These are phyloP conservation scores for Isurus oxyrinchus DNA, from an alignment of 2,113 vertebrate genomes.

Conservation along the genomic window DNA sequence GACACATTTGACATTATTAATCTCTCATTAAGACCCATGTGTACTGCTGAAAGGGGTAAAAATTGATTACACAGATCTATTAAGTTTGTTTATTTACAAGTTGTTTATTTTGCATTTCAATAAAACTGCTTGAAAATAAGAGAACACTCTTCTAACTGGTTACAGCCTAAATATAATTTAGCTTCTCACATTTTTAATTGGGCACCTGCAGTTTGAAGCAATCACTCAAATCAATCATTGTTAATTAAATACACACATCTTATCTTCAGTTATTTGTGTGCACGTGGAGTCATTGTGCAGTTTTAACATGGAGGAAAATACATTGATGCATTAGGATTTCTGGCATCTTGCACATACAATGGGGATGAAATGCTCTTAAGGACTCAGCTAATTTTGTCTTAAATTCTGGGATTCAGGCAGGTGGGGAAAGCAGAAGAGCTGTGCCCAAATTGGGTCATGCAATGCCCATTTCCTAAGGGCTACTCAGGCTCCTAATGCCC, in stretches of 20 bases:
- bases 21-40: neutral
- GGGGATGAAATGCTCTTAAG: neutral
- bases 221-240: conserved; percentile 1
- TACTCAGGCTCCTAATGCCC: neutral
- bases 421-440: neutral
- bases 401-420: neutral
- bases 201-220: neutral
- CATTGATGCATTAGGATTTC: neutral
- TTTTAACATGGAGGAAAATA: neutral
- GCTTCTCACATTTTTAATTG: neutral
- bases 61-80: neutral
- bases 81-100: neutral
- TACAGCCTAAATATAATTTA: neutral
- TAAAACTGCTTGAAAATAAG: neutral
- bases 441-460: neutral
- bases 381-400: neutral
- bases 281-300: neutral
- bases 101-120: neutral
- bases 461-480: neutral
- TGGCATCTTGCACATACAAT: neutral
- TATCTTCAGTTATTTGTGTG: neutral
- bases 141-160: neutral
- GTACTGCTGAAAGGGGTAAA: neutral
- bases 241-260: neutral
- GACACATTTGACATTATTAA: neutral